Percentiles rank a stretch among this genome's conserved stretches.
These are phyloP conservation scores for Lagenorhynchus albirostris DNA, from an alignment of 2,113 vertebrate species.

Conservation along the genomic window DNA sequence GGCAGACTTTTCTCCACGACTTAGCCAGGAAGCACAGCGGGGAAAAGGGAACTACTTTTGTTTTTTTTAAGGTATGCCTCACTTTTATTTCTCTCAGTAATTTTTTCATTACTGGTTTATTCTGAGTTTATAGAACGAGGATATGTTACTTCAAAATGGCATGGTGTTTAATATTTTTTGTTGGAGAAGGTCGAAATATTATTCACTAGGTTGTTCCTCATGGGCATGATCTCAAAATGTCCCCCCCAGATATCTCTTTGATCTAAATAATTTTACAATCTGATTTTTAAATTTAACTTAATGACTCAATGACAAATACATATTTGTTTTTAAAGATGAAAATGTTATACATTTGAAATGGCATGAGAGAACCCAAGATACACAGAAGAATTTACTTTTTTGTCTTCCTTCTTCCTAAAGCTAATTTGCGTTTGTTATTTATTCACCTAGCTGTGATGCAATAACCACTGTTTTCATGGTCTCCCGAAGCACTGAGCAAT, in stretches of 20 bases:
- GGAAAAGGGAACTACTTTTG: background rate
- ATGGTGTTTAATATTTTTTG: background rate
- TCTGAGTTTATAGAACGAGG: background rate
- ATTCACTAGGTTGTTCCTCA: background rate
- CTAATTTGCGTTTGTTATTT: constrained; percentile 56
- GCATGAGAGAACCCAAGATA: background rate
- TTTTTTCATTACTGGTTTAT: background rate
- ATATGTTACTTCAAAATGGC: background rate
- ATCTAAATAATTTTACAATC: background rate
- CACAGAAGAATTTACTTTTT: background rate
- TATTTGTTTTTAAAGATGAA: background rate
- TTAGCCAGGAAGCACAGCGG: background rate
- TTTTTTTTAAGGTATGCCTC: background rate
- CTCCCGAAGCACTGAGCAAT: constrained; percentile 52
- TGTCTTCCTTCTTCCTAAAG: background rate
- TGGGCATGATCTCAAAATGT: background rate
- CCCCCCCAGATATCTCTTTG: background rate
- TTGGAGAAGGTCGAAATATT: background rate
- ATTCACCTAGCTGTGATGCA: constrained; percentile 37
- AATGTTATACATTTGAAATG: background rate
- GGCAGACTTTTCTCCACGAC: background rate
- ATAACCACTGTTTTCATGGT: constrained; percentile 73
- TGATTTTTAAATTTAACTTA: background rate
- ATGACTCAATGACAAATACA: background rate
- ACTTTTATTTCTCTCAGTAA: background rate